Base-by-base conservation (phyloP, 2,113 vertebrate genomes). In the Archilochus colubris region DNA sequence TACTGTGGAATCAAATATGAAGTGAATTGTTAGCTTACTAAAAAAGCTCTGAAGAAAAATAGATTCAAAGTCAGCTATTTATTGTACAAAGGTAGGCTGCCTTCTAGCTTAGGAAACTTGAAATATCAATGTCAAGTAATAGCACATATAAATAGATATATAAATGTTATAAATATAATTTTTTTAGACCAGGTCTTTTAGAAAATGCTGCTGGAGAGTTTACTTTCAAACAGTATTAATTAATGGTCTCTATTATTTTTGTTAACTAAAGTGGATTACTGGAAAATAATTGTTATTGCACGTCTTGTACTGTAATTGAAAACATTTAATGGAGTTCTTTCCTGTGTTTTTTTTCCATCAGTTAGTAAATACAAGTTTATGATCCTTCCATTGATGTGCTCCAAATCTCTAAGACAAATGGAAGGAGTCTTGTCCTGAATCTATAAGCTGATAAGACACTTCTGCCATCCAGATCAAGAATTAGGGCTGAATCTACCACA, bases 171-270 rank as follows among this genome's bases (percentile, higher is more conserved):
- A 94, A 88, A 86, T 88, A 86, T 87, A 86, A 97, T 95, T 97
- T 96, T 86, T 95, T 95, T 82, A 92, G 79, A 85, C 48, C 44
- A 86, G 23, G 36, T 28, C 53, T 95, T 91, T 95, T 88, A 94
- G 86, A 66, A 94, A 91, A 76, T 94, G 82, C 86, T 97, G 96
- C 94, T 97, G 88, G 73, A 96, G 92, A 80, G 69, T 89, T 95
- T 97, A 89, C 62, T 96, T 94, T 88, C 84, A 90, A 86, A 57
- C 31, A 94, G 62, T 96, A 94, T 93, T 94, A 96, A 94, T 93
- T 94, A 96, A 95, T 88, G 66, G 38, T 22, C 46, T 91, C 74
- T 92, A 89, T 97, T 95, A 93, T 88, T 96, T 96, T 95, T 91
- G 91, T 79, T 95, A 96, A 93, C 69, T 82, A 86, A 95, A 95